A percentile compares a stretch with the other conserved stretches of the same genome.
phyloP scores from a whole-genome alignment of 2,797 vertebrate species.

The Tragelaphus eurycerus region DNA sequence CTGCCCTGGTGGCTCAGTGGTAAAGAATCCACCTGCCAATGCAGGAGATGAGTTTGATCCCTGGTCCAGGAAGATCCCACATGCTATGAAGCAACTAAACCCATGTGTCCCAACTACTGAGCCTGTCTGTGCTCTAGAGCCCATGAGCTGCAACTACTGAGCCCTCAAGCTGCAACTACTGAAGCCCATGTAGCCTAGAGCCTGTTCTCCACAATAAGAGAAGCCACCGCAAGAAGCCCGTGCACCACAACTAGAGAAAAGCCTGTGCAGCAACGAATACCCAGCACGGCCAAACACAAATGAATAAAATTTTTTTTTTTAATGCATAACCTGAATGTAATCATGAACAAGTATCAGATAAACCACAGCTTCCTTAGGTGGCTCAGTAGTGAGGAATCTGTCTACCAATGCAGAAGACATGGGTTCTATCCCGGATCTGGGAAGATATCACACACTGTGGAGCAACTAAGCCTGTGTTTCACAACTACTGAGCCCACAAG shows the following conservation, averaged over 20 bases:
- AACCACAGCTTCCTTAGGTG: not conserved
- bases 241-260: not conserved
- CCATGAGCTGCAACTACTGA: accelerated
- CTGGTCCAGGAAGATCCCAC: not conserved
- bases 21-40: not conserved
- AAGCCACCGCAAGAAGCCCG: not conserved
- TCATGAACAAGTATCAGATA: not conserved
- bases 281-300: not conserved
- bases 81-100: not conserved
- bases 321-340: not conserved
- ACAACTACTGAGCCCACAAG: not conserved
- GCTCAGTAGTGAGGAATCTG: not conserved
- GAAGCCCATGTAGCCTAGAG: not conserved
- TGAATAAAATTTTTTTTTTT: not conserved
- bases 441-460: not conserved
- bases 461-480: not conserved
- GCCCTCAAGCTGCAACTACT: not conserved
- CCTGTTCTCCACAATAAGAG: not conserved
- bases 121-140: not conserved
- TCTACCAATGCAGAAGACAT: not conserved
- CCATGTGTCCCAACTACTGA: not conserved
- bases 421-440: not conserved
- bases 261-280: not conserved
- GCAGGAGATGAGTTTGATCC: not conserved
- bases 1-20: not conserved